phyloP scores from a whole-genome alignment of 2,888 invertebrate genomes.

The Charanyca ferruginea region DNA sequence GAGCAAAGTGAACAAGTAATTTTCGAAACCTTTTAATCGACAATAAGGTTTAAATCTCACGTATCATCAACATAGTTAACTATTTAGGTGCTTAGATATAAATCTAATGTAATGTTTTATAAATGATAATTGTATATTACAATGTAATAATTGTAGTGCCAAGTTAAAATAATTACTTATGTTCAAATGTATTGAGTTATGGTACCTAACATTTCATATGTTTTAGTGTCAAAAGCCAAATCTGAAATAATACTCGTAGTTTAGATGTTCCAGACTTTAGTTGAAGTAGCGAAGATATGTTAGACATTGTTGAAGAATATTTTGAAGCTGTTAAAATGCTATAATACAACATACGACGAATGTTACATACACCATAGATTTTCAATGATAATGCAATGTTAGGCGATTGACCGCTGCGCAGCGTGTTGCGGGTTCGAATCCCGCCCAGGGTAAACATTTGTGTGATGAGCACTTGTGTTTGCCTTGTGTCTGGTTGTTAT shows the following conservation, averaged over 20 bases:
- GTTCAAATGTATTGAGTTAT: conserved; percentile 58
- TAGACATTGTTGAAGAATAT: conserved; percentile 7
- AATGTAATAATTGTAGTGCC: conserved; percentile 58
- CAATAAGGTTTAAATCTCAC: background rate
- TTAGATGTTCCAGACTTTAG: conserved; percentile 36
- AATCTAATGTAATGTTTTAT: conserved; percentile 11
- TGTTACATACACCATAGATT: background rate
- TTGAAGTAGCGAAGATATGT: conserved; percentile 2
- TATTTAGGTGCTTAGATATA: conserved; percentile 7
- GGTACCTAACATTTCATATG: conserved; percentile 32
- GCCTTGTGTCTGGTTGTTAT: too few relatives aligned
- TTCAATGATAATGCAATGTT: background rate
- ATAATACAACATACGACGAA: background rate
- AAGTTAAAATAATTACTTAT: conserved; percentile 43
- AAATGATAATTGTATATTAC: conserved; percentile 25
- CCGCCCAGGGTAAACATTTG: too few relatives aligned
- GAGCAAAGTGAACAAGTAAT: conserved; percentile 15
- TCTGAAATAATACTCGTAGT: conserved; percentile 66
- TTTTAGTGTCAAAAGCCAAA: conserved; percentile 47
- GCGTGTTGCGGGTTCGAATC: too few relatives aligned
- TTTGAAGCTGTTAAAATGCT: background rate
- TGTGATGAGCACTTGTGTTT: too few relatives aligned
- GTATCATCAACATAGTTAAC: conserved; percentile 2
- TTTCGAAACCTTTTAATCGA: conserved; percentile 18
- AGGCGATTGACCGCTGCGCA: too few relatives aligned